Evolutionary conservation across 30 jellyfish, hydroid and myxozoan species (phyloP), one percentile per base, ranked within the genome.

Genomic region (Hydra vulgaris): DNA sequence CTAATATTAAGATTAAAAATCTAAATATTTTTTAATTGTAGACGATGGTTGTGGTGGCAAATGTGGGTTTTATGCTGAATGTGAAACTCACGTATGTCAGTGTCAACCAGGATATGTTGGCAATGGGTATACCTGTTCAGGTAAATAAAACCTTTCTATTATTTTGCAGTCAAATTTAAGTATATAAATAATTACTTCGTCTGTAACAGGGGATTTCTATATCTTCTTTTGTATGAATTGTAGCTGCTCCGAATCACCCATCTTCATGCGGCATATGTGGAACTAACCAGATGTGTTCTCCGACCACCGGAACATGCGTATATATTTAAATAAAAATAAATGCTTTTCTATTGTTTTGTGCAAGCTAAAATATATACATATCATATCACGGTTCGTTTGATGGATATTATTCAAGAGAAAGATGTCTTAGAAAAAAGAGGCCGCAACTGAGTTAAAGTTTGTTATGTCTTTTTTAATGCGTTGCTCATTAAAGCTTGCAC

Each of bases 51-150:
- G 99, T 73, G 93, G 95, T 54, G 95, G 94, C 16, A 87, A 71
- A 55, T 92, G 99, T 77, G 95, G 99, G 19, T 73, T 81, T 27
- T 85, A 85, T 40, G 99, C 99, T 7, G 95, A 83, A 66, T 92
- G 99, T 53, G 99, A 74, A 23, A 87, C 99, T 18, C 88, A 70
- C 25, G 94, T 87, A 15, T 92, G 99, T 80, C 86, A 88, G 26
- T 92, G 99, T 71, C 85, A 81, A 18, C 96, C 96, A 23, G 99
- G 99, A 1, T 92, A 83, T 75, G 54, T 86, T 1, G 99, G 99
- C 25, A 92, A 92, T 72, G 99, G 99, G 15, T 88, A 78, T 77
- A 79, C 84, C 25, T 92, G 99, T 74, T 66, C 94, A 56, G 95
- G 99, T 92, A 75, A 83, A 93, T 77, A 68, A 68, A 23, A 8